Evolutionary conservation across 2,797 vertebrate genomes (phyloP).

Genomic region (Presbytis comata): DNA sequence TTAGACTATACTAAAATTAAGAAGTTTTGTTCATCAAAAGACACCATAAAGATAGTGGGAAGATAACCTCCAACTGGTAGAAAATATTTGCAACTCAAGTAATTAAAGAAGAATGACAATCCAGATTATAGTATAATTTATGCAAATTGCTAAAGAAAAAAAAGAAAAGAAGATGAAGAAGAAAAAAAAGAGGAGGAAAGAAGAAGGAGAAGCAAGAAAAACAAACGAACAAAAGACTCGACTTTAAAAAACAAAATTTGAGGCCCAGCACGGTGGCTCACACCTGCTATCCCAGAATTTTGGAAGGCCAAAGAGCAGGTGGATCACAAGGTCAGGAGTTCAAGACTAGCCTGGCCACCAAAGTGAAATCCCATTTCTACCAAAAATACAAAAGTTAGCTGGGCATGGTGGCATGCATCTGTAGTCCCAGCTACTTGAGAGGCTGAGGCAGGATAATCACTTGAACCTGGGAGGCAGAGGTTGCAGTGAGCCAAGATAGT

Average conservation of each 20-base stretch:
- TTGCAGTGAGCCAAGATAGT: no score
- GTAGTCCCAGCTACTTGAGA: no score
- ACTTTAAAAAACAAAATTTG: not conserved
- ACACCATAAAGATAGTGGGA: not conserved
- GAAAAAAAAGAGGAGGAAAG: no score
- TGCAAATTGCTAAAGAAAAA: not conserved
- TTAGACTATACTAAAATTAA: not conserved
- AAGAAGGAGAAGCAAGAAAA: not conserved
- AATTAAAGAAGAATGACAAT: not conserved
- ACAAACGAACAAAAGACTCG: not conserved
- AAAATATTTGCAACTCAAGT: not conserved
- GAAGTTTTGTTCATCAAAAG: not conserved
- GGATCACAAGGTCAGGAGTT: no score
- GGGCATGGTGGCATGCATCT: accelerated
- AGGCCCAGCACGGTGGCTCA: no score
- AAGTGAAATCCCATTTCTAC: no score
- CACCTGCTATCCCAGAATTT: no score
- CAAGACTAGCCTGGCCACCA: no score
- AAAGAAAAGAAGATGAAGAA: not conserved
- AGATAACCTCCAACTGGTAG: not conserved
- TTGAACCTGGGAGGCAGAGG: no score
- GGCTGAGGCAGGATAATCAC: no score
- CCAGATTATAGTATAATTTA: not conserved
- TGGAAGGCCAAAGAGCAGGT: no score
- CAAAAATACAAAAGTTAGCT: no score